Conservation (phyloP, 2,888 invertebrate species). For the Plebejus argus region DNA sequence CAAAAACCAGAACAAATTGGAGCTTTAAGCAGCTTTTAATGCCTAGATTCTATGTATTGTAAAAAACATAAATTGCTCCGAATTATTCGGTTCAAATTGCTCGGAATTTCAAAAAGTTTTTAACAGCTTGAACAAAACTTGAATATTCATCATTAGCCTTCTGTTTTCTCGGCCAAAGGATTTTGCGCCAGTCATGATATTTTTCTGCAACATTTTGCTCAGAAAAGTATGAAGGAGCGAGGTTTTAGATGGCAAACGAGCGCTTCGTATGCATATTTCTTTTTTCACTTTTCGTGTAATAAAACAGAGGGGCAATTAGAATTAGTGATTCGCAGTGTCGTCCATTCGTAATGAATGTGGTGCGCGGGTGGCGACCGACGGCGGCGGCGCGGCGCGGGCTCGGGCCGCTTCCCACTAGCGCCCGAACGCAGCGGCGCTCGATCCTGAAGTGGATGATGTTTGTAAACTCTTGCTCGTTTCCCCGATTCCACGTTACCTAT, state of each 20-base stretch:
- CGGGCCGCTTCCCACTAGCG: background rate
- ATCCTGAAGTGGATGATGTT: background rate
- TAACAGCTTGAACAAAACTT: slow-evolving; percentile 14
- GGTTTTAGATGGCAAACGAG: background rate
- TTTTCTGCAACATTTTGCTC: background rate
- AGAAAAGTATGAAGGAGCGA: background rate
- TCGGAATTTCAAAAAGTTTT: slow-evolving; percentile 15
- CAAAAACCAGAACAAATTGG: background rate
- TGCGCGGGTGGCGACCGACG: background rate
- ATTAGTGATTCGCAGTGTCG: background rate
- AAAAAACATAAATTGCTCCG: background rate
- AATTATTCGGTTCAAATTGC: background rate
- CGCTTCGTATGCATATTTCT: background rate
- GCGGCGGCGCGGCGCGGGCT: background rate
- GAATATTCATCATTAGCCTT: slow-evolving; percentile 24
- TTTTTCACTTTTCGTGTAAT: background rate
- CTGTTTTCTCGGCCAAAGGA: slow-evolving; percentile 2
- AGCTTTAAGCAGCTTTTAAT: background rate
- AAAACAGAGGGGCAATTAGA: background rate
- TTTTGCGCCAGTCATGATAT: background rate
- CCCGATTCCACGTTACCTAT: no score
- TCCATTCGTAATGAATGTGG: background rate
- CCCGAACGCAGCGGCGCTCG: background rate
- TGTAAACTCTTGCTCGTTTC: no score
- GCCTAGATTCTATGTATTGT: background rate